phyloP scores from a whole-genome alignment of 92 coral and sea anemone genomes.

The Umimayanthus kanabou region DNA sequence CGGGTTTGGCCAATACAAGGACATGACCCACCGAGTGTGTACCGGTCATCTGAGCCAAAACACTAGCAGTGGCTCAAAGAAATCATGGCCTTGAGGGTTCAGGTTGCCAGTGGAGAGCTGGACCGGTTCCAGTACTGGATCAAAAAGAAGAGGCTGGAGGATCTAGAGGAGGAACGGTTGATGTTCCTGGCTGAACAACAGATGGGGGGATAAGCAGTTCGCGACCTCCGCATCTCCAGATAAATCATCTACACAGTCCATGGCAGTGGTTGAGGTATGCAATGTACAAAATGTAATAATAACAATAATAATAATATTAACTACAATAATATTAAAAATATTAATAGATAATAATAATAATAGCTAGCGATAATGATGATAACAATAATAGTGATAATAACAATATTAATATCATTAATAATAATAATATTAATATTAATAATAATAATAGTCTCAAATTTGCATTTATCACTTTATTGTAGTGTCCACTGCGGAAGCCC shows the following conservation, averaged over 20 bases:
- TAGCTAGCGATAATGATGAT: too few relatives aligned
- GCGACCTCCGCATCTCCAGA: too few relatives aligned
- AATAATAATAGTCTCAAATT: not conserved
- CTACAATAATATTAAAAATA: too few relatives aligned
- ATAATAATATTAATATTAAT: too few relatives aligned
- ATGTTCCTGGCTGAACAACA: too few relatives aligned
- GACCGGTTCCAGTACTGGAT: not conserved
- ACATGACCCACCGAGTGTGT: not conserved
- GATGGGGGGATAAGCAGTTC: too few relatives aligned
- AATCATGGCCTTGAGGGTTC: not conserved
- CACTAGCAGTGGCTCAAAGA: constrained; percentile 22
- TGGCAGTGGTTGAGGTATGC: too few relatives aligned
- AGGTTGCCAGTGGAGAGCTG: not conserved
- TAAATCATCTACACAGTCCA: too few relatives aligned
- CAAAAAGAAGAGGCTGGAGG: not conserved
- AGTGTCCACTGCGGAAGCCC: constrained; percentile 39
- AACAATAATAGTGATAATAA: not conserved
- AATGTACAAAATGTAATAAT: too few relatives aligned
- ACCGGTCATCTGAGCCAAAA: not conserved
- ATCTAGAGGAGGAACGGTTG: too few relatives aligned
- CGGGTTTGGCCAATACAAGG: not conserved
- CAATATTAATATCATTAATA: not conserved
- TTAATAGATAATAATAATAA: too few relatives aligned
- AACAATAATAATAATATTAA: too few relatives aligned
- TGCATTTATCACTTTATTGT: not conserved